These are phyloP conservation scores for Lasioglossum lativentre DNA, from an alignment of 2,888 invertebrate genomes.

Conservation along the genomic window DNA sequence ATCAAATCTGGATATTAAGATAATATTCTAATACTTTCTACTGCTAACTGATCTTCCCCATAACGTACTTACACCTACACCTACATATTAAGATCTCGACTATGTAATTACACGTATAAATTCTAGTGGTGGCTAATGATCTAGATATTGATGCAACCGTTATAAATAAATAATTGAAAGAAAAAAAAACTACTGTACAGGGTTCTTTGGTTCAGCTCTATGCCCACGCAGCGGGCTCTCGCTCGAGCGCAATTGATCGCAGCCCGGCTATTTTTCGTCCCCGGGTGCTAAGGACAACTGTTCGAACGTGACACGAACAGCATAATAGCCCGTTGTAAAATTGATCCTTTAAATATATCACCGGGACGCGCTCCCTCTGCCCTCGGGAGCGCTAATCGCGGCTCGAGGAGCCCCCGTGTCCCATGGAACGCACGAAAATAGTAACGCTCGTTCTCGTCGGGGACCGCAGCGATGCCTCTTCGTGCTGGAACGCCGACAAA, in stretches of 20 bases:
- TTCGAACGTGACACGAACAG: constrained; percentile 39
- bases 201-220: neutral
- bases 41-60: no score
- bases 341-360: constrained; percentile 53
- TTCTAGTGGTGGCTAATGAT: no score
- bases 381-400: constrained; percentile 52
- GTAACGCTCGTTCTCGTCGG: constrained; percentile 50
- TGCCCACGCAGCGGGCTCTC: constrained; percentile 1
- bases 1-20: no score
- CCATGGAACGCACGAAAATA: constrained; percentile 66
- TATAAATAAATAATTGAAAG: no score
- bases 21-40: no score
- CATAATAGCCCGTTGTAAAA: constrained; percentile 56
- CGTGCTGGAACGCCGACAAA: constrained; percentile 68
- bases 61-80: no score
- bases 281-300: constrained; percentile 23
- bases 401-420: constrained; percentile 34
- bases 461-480: constrained; percentile 60
- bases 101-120: no score
- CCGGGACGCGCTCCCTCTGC: constrained; percentile 11
- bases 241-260: constrained; percentile 12
- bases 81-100: no score
- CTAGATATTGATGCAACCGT: no score
- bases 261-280: neutral
- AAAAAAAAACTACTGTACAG: no score